phyloP scores from a whole-genome alignment of 2,888 invertebrate genomes.

The Agonopterix subpropinquella region DNA sequence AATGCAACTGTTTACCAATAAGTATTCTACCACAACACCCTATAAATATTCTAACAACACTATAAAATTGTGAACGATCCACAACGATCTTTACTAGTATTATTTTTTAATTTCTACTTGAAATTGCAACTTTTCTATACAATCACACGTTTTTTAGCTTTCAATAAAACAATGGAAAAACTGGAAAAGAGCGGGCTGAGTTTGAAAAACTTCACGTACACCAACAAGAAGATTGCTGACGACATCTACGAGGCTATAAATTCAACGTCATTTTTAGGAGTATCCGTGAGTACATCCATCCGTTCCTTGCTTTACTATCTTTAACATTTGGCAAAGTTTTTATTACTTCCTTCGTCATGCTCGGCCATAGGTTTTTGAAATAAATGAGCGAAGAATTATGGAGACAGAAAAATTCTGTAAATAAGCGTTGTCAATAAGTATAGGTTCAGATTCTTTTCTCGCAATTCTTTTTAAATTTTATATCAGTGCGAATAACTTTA shows the following conservation, averaged over 20 bases:
- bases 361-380: not conserved
- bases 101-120: too few relatives aligned
- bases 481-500: too few relatives aligned
- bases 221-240: constrained; percentile 94
- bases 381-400: too few relatives aligned
- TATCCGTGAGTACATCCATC: constrained; percentile 85
- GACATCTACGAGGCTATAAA: constrained; percentile 98
- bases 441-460: too few relatives aligned
- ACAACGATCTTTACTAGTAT: too few relatives aligned
- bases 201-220: constrained; percentile 97
- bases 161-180: constrained; percentile 96
- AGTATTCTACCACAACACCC: too few relatives aligned
- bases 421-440: too few relatives aligned
- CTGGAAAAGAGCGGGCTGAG: constrained; percentile 87
- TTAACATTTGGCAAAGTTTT: constrained; percentile 8
- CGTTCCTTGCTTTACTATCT: constrained; percentile 6
- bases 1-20: too few relatives aligned
- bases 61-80: too few relatives aligned
- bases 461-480: too few relatives aligned
- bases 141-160: constrained; percentile 76
- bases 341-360: not conserved
- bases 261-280: constrained; percentile 97
- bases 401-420: not conserved
- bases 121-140: too few relatives aligned
- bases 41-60: too few relatives aligned